These are phyloP conservation scores for Fulica atra DNA, from an alignment of 2,113 vertebrate genomes.

Conservation along the genomic window DNA sequence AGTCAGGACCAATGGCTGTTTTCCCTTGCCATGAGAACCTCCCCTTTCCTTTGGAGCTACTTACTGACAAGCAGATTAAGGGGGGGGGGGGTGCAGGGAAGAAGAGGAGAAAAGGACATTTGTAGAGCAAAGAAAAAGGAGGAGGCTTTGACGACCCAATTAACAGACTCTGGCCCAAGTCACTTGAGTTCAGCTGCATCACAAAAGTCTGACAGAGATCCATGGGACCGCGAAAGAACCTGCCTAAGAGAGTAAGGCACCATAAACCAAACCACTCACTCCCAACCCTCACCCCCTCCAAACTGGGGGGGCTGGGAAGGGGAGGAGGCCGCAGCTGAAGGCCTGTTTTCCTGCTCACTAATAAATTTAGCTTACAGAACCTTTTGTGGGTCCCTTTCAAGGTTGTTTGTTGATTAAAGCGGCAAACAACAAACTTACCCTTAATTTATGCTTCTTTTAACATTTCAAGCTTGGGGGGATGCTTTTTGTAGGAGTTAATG, in stretches of 20 bases:
- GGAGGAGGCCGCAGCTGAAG: not conserved
- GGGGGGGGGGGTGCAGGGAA: not conserved
- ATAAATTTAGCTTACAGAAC: slow-evolving; percentile 69
- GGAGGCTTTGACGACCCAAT: slow-evolving; percentile 13
- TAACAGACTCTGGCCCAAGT: slow-evolving; percentile 15
- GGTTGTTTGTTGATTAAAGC: slow-evolving; percentile 71
- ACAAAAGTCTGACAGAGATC: slow-evolving; percentile 33
- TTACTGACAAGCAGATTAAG: slow-evolving; percentile 11
- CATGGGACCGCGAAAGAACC: not conserved
- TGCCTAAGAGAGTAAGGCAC: not conserved
- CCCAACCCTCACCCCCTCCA: not conserved
- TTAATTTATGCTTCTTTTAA: slow-evolving; percentile 73
- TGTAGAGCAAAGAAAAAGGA: not conserved
- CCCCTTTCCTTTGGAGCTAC: not conserved
- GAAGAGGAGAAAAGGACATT: not conserved
- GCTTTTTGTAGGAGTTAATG: slow-evolving; percentile 71
- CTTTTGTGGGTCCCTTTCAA: slow-evolving; percentile 46
- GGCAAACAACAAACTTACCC: slow-evolving; percentile 57
- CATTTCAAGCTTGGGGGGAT: slow-evolving; percentile 36
- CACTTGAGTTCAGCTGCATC: slow-evolving; percentile 18
- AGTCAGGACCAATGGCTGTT: not conserved
- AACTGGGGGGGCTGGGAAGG: not conserved
- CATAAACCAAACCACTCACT: not conserved
- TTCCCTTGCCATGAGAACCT: not conserved
- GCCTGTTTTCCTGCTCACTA: slow-evolving; percentile 15